Evolutionary conservation across 2,797 vertebrate species (phyloP).

Genomic region (Odontamblyopus rebecca): DNA sequence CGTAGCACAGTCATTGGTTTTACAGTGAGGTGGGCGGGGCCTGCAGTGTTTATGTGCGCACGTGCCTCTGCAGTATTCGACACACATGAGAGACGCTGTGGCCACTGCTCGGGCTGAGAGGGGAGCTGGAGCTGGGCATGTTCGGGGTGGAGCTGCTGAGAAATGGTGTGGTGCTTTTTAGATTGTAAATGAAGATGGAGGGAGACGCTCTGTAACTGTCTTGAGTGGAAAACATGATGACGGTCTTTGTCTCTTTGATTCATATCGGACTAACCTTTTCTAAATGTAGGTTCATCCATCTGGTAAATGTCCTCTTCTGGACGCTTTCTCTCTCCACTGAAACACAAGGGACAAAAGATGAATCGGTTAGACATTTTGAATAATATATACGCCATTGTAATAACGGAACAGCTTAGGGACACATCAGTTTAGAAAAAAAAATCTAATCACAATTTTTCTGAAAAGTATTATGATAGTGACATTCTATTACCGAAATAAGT

Average conservation of each 20-base stretch:
- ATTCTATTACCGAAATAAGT: too few relatives aligned
- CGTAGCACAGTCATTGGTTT: neutral
- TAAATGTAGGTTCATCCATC: slow-evolving; percentile 97
- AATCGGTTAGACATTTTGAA: neutral
- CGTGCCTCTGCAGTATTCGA: slow-evolving; percentile 12
- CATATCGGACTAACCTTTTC: slow-evolving; percentile 83
- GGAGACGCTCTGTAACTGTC: slow-evolving; percentile 1
- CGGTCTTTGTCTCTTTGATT: neutral
- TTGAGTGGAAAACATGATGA: slow-evolving; percentile 11
- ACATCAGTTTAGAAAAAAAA: too few relatives aligned
- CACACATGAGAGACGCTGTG: neutral
- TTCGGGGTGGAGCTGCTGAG: slow-evolving; percentile 7
- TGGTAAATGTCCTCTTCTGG: slow-evolving; percentile 97
- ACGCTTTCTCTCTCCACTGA: slow-evolving; percentile 92
- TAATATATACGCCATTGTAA: neutral
- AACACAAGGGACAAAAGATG: slow-evolving; percentile 47
- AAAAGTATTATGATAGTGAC: too few relatives aligned
- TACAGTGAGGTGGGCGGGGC: neutral
- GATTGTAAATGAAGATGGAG: slow-evolving; percentile 6
- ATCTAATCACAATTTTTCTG: too few relatives aligned
- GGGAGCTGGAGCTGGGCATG: neutral
- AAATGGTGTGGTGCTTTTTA: neutral
- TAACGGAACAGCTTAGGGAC: too few relatives aligned
- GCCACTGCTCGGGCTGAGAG: too few relatives aligned
- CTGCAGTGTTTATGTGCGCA: slow-evolving; percentile 33